These are phyloP conservation scores for Symphodus melops DNA, from an alignment of 2,113 vertebrate species.

Conservation along the genomic window DNA sequence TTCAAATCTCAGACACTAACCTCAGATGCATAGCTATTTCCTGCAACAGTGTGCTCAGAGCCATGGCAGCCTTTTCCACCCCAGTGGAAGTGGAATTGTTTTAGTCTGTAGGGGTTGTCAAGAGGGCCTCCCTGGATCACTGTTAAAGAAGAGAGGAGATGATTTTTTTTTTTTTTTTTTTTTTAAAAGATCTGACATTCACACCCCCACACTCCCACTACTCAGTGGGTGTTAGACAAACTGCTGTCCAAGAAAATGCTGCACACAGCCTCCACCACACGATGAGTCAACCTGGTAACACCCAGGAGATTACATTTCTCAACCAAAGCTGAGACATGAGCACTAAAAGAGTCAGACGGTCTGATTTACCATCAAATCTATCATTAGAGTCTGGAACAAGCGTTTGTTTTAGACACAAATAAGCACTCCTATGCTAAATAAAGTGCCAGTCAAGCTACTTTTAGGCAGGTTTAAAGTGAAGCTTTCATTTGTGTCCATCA, in stretches of 20 bases:
- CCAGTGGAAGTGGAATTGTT: slow-evolving; percentile 99
- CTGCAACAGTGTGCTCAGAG: slow-evolving; percentile 93
- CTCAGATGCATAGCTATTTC: slow-evolving; percentile 91
- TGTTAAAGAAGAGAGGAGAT: slow-evolving; percentile 60
- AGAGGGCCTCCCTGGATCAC: slow-evolving; percentile 92
- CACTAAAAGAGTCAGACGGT: neutral
- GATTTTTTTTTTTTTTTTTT: too few relatives aligned
- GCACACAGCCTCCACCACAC: slow-evolving; percentile 10
- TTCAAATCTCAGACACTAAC: slow-evolving; percentile 71
- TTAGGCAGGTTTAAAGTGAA: slow-evolving; percentile 4
- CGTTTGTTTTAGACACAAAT: slow-evolving; percentile 39
- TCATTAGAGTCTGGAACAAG: slow-evolving; percentile 6
- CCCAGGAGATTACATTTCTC: slow-evolving; percentile 17
- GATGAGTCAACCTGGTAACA: slow-evolving; percentile 35
- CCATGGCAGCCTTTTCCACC: slow-evolving; percentile 88
- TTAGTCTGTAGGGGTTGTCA: slow-evolving; percentile 90
- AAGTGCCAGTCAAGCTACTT: slow-evolving; percentile 5
- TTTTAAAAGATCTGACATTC: neutral
- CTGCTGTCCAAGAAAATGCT: neutral
- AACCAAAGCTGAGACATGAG: slow-evolving; percentile 22
- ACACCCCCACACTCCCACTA: neutral
- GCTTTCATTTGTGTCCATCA: neutral
- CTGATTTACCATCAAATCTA: slow-evolving; percentile 4
- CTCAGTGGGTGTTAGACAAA: slow-evolving; percentile 6
- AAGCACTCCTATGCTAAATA: slow-evolving; percentile 16